These are phyloP conservation scores for Acronicta alni DNA, from an alignment of 2,888 invertebrate genomes.

Conservation along the genomic window DNA sequence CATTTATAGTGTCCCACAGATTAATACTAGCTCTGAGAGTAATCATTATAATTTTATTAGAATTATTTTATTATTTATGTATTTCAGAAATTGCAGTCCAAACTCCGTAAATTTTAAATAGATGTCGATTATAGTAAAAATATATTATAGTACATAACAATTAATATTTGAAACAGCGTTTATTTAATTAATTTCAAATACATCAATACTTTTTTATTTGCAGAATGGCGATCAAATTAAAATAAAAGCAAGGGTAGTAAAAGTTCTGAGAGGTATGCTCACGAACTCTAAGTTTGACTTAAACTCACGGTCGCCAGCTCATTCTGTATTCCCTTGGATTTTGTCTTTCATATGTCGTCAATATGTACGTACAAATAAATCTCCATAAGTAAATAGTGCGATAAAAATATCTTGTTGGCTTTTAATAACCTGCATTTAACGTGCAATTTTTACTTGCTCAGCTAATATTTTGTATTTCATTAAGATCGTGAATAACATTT, in stretches of 20 bases:
- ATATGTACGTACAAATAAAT: constrained; percentile 7
- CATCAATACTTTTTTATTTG: constrained; percentile 30
- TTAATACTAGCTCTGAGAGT: no score
- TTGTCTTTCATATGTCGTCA: constrained; percentile 56
- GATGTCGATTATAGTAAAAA: no score
- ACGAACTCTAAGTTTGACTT: constrained; percentile 56
- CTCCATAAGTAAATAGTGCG: constrained; percentile 9
- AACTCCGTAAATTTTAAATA: no score
- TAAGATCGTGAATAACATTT: no score
- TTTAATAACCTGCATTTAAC: neutral
- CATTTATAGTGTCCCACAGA: no score
- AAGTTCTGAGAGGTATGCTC: constrained; percentile 51
- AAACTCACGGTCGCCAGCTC: constrained; percentile 61
- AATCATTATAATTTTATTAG: no score
- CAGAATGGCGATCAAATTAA: constrained; percentile 37
- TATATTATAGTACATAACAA: no score
- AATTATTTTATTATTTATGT: no score
- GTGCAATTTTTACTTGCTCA: no score
- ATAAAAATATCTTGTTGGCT: neutral
- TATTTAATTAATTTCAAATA: constrained; percentile 21
- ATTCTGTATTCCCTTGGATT: constrained; percentile 64
- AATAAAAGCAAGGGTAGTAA: constrained; percentile 52
- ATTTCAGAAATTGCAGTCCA: no score
- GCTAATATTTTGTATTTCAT: no score
- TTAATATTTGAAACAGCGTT: constrained; percentile 6